phyloP scores from a whole-genome alignment of 2,888 invertebrate species.

The Hoplodrina blanda region DNA sequence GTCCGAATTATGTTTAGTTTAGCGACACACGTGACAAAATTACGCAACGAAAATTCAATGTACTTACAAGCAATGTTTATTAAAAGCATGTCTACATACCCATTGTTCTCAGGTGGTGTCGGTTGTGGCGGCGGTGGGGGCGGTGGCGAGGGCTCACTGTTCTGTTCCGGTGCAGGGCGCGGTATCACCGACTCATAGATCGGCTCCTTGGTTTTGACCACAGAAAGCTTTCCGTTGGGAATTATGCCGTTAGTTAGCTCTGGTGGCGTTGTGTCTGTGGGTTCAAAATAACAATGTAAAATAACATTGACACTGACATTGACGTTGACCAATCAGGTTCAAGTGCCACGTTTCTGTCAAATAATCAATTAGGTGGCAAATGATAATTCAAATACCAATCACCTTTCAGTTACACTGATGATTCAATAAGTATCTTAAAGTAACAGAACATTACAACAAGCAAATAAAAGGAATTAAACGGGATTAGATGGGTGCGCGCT shows the following conservation, averaged over 20 bases:
- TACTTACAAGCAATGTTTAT: no score
- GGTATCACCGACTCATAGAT: constrained; percentile 97
- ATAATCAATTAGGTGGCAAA: not conserved
- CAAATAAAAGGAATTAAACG: no score
- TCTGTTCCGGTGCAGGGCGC: constrained; percentile 88
- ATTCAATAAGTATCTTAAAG: no score
- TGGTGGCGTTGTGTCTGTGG: constrained; percentile 83
- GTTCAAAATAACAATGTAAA: not conserved
- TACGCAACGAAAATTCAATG: no score
- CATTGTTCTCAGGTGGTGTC: constrained; percentile 77
- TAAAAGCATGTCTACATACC: constrained; percentile 67
- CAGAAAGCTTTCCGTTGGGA: constrained; percentile 88
- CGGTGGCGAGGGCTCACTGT: constrained; percentile 68
- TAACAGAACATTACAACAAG: no score
- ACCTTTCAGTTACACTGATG: no score
- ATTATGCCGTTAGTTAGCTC: constrained; percentile 86
- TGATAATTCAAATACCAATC: not conserved
- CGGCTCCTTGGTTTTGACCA: constrained; percentile 92
- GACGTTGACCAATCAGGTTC: not conserved
- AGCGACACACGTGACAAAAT: no score
- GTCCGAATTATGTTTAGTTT: no score
- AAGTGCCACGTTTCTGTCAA: no score
- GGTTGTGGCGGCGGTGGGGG: constrained; percentile 68
- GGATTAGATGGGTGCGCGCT: no score
- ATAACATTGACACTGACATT: no score